These are phyloP conservation scores for Cordilura impudica DNA, from an alignment of 2,888 invertebrate genomes.

Conservation along the genomic window DNA sequence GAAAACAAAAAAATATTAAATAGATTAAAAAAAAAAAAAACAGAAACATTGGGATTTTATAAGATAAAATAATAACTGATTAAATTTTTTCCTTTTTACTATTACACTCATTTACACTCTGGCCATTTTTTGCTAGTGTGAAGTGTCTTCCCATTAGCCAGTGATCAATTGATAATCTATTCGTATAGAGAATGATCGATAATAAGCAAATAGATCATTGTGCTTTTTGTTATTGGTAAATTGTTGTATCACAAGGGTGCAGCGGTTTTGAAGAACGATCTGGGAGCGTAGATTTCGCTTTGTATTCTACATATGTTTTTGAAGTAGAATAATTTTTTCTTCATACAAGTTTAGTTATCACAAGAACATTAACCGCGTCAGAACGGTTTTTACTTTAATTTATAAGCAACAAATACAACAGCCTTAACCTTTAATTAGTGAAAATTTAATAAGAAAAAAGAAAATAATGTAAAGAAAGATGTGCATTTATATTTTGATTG, in stretches of 20 bases:
- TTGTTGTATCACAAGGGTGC: not conserved
- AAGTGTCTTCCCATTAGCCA: not conserved
- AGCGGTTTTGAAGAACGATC: not conserved
- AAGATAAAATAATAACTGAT: not conserved
- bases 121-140: conserved; percentile 1
- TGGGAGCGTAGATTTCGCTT: conserved; percentile 31
- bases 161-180: conserved; percentile 51
- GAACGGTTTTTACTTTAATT: conserved; percentile 13
- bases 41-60: not conserved
- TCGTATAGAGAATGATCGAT: conserved; percentile 56
- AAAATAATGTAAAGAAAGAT: not conserved
- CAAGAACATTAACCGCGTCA: conserved; percentile 47
- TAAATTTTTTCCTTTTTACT: not conserved
- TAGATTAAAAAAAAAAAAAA: not conserved
- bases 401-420: conserved; percentile 5
- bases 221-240: conserved; percentile 5
- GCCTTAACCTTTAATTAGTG: not conserved
- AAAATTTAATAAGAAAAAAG: not conserved
- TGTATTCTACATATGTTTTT: conserved; percentile 31
- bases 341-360: conserved; percentile 51
- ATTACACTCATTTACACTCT: conserved; percentile 6
- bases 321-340: conserved; percentile 13
- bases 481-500: too few species aligned
- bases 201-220: conserved; percentile 58
- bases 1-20: not conserved